Evolutionary conservation across 2,797 vertebrate species (phyloP).

Genomic region (Selene dorsalis): DNA sequence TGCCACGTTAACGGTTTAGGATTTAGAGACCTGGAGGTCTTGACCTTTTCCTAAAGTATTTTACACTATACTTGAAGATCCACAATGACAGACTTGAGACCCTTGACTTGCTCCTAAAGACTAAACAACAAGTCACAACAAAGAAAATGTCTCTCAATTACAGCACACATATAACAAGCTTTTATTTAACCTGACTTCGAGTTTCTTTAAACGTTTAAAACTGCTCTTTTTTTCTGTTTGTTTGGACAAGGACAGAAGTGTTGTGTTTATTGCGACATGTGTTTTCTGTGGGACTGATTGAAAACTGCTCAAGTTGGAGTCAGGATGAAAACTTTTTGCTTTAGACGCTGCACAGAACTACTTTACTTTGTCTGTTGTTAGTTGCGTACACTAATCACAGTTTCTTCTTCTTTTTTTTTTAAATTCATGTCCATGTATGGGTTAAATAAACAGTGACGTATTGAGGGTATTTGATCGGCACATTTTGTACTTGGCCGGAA

Average conservation of each 20-base stretch:
- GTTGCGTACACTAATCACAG: background rate
- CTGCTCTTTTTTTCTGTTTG: background rate
- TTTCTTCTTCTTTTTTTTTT: too few species aligned
- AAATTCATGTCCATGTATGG: background rate
- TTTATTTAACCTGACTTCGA: background rate
- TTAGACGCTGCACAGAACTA: background rate
- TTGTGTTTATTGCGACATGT: background rate
- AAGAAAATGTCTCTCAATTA: background rate
- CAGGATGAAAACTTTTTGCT: background rate
- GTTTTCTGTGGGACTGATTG: background rate
- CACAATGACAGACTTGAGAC: background rate
- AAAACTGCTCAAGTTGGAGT: background rate
- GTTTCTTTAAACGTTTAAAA: constrained; percentile 1
- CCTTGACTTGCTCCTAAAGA: background rate
- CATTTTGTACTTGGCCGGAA: background rate
- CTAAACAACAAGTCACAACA: background rate
- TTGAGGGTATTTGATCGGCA: background rate
- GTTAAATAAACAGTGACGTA: background rate
- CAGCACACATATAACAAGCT: background rate
- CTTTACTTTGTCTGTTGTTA: background rate
- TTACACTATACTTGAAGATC: background rate
- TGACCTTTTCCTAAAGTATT: background rate
- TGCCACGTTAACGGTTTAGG: background rate
- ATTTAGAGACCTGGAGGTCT: background rate
- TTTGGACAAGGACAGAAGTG: too few species aligned